phyloP scores from a whole-genome alignment of 2,797 vertebrate genomes.

The Sciurus vulgaris region DNA sequence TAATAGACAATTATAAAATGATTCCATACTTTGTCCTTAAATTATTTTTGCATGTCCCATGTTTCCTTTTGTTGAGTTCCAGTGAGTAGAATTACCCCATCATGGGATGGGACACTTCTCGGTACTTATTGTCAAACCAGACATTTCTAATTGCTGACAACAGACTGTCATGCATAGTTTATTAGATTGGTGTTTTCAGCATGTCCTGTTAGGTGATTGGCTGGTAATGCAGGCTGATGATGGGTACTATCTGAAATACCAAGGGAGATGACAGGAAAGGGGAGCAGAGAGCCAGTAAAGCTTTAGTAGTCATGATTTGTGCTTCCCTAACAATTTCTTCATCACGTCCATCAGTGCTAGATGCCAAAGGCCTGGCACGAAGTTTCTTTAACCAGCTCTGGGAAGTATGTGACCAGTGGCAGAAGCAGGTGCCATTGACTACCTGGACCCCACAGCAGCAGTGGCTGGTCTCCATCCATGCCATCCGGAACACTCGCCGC shows the following conservation, averaged over 20 bases:
- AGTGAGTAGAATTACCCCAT: neutral
- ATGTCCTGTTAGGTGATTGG: neutral
- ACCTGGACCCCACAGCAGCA: constrained; percentile 65
- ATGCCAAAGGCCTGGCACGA: constrained; percentile 89
- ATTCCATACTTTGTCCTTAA: neutral
- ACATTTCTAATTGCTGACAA: neutral
- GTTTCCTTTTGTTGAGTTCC: neutral
- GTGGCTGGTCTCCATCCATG: constrained; percentile 90
- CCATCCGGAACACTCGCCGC: constrained; percentile 95
- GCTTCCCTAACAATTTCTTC: neutral
- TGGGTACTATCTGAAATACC: neutral
- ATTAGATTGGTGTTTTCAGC: neutral
- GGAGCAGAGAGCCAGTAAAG: neutral
- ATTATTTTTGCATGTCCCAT: neutral
- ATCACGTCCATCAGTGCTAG: constrained; percentile 88
- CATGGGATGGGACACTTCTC: neutral
- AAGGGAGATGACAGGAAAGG: neutral
- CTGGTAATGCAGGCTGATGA: neutral
- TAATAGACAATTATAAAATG: neutral
- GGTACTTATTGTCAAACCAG: neutral
- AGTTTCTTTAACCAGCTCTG: constrained; percentile 92
- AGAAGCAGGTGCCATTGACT: constrained; percentile 82
- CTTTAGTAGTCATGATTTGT: too few species aligned
- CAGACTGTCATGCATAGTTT: neutral
- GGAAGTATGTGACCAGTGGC: constrained; percentile 89